Base-by-base conservation (phyloP, 2,888 invertebrate genomes). In the Nomada goodeniana region DNA sequence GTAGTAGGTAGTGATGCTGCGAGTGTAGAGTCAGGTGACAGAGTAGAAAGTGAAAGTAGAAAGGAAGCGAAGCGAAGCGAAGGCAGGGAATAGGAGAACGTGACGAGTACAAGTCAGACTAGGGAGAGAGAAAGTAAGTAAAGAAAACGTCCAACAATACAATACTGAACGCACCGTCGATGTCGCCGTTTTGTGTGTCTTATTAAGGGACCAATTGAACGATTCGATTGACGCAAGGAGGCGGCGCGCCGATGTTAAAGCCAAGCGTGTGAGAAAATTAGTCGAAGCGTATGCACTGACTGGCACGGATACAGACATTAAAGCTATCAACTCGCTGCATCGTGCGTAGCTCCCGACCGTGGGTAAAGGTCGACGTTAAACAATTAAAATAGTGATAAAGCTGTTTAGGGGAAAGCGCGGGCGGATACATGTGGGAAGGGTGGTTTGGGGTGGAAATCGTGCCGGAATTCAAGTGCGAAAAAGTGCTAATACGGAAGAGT, bases 281-380 rank as follows among this genome's bases (percentile, higher is more conserved):
- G 86, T 89, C 79, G 73, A 84, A 84, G 78, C 90, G 87, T 87
- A 89, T 90, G 89, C 89, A 88, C 89, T 89, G 93, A 92, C 92
- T 92, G 92, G 92, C 88, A 92, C 93, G 93, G 93, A 93, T 93
- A 93, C 93, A 91, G 91, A 92, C 92, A 92, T 93, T 93, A 93
- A 91, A 92, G 89, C 91, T 90, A 92, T 93, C 93, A 92, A 88
- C 90, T 87, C 86, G 61, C 44, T 64, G 76, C 71, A 50, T 69
- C 68, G 72, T 80, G 47, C 80, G 84, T 84, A 90, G 86, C 86
- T 90, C 89, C 89, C 86, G 88, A 90, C 57, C 79, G 68, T 89
- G 89, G 36, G 83, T 55, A 89, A 90, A 90, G 90, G 89, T 90
- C 87, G 88, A 53, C 29, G 64, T 69, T 80, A 67, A 68, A 70